phyloP scores from a whole-genome alignment of 2,888 invertebrate species.

The Pollenia angustigena region DNA sequence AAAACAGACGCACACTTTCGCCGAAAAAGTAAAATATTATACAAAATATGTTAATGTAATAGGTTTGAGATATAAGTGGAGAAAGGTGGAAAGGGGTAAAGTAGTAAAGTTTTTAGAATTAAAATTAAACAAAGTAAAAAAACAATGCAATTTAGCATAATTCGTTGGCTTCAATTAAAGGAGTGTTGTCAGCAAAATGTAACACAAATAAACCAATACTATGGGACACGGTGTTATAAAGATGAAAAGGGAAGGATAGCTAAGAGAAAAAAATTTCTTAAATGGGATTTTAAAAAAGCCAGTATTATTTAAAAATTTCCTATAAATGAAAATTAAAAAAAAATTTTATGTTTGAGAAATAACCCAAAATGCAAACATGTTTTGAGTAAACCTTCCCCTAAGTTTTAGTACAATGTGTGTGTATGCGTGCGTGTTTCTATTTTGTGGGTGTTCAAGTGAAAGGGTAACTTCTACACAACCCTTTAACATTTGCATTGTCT shows the following conservation, averaged over 20 bases:
- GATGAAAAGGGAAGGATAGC: constrained; percentile 30
- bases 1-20: constrained; percentile 76
- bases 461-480: constrained; percentile 62
- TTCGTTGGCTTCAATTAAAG: constrained; percentile 83
- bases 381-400: constrained; percentile 22
- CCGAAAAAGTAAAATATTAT: not conserved
- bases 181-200: constrained; percentile 68
- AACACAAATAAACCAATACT: not conserved
- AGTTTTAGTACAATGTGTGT: not conserved
- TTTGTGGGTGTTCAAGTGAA: constrained; percentile 62
- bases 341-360: no score
- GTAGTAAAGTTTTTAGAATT: constrained; percentile 34
- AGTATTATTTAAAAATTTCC: no score
- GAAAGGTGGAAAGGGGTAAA: not conserved
- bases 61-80: not conserved
- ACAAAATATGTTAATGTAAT: not conserved
- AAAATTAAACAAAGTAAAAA: constrained; percentile 69
- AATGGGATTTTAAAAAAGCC: no score
- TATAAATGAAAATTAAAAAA: no score
- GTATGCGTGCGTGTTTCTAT: constrained; percentile 23
- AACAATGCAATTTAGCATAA: constrained; percentile 83
- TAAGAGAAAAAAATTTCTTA: not conserved
- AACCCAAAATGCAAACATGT: no score
- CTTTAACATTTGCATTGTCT: constrained; percentile 58
- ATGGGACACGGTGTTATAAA: not conserved